Evolutionary conservation across 2,888 invertebrate genomes (phyloP).

Genomic region (Malthinus seriepunctatus): DNA sequence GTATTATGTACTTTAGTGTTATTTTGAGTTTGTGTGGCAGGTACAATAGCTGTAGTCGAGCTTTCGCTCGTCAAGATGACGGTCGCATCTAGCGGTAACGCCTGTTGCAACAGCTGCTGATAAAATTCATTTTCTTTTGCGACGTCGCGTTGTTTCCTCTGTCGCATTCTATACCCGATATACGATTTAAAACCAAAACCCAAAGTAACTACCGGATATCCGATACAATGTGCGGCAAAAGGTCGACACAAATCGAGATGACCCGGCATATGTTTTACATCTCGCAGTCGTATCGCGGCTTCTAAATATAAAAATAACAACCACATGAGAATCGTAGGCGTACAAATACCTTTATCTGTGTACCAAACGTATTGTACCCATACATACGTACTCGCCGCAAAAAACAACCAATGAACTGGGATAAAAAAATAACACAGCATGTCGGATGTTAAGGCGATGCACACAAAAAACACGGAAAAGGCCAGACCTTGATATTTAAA

Average conservation of each 20-base stretch:
- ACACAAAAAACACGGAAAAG: slow-evolving; percentile 97
- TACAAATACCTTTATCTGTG: slow-evolving; percentile 91
- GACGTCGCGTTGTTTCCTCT: slow-evolving; percentile 90
- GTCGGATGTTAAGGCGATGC: slow-evolving; percentile 96
- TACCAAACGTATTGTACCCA: slow-evolving; percentile 99
- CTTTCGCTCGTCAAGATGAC: slow-evolving; percentile 10
- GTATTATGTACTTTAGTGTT: slow-evolving; percentile 21
- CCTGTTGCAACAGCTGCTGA: slow-evolving; percentile 88
- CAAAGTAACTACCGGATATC: slow-evolving; percentile 93
- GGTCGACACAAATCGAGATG: slow-evolving; percentile 91
- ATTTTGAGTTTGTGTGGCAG: slow-evolving; percentile 23
- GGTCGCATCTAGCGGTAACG: slow-evolving; percentile 72
- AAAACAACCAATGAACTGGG: slow-evolving; percentile 96
- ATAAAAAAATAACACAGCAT: slow-evolving; percentile 99
- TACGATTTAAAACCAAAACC: slow-evolving; percentile 96
- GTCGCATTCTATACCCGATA: slow-evolving; percentile 85
- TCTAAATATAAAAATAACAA: slow-evolving; percentile 93
- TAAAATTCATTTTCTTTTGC: slow-evolving; percentile 95
- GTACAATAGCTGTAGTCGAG: slow-evolving; percentile 27
- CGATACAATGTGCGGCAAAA: slow-evolving; percentile 89
- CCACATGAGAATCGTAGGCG: slow-evolving; percentile 94
- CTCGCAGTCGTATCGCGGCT: slow-evolving; percentile 83
- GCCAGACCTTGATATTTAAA: slow-evolving; percentile 98
- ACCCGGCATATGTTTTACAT: slow-evolving; percentile 80
- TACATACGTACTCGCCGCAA: slow-evolving; percentile 97